Evolutionary conservation across 2,113 vertebrate species (phyloP).

Genomic region (Catagonus wagneri): DNA sequence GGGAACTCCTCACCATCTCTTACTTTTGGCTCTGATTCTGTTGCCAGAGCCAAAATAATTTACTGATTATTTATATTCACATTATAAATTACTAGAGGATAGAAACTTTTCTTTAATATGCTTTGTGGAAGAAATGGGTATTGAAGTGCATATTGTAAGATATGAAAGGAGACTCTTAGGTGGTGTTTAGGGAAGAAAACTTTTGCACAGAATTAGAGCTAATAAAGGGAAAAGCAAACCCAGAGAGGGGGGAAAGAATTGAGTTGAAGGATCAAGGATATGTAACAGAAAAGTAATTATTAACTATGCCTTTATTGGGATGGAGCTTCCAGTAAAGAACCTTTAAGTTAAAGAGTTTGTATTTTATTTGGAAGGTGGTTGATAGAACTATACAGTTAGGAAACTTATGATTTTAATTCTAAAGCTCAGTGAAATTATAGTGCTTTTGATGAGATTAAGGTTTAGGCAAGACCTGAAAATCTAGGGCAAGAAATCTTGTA

Average conservation of each 20-base stretch:
- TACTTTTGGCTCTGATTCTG: not conserved
- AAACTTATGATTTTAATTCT: slow-evolving; percentile 57
- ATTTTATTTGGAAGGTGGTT: slow-evolving; percentile 32
- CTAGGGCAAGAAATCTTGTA: slow-evolving; percentile 33
- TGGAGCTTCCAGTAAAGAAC: not conserved
- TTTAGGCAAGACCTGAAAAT: slow-evolving; percentile 45
- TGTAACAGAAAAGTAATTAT: not conserved
- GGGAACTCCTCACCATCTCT: not conserved
- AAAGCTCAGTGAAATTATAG: slow-evolving; percentile 32
- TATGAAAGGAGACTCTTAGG: not conserved
- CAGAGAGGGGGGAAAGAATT: not conserved
- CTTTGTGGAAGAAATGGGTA: slow-evolving; percentile 13
- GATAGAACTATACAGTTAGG: slow-evolving; percentile 26
- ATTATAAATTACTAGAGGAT: slow-evolving; percentile 1
- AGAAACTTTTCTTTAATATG: not conserved
- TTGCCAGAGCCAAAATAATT: not conserved
- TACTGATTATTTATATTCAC: not conserved
- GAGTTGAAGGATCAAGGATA: not conserved
- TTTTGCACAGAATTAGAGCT: not conserved
- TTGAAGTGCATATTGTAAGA: not conserved
- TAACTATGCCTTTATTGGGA: not conserved
- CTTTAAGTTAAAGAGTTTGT: slow-evolving; percentile 42
- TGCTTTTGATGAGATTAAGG: slow-evolving; percentile 39
- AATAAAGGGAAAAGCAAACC: not conserved
- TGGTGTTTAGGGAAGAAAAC: not conserved